A percentile compares a stretch with the other conserved stretches of the same genome.
These are phyloP conservation scores for Ardeotis arabs DNA, from an alignment of 2,113 vertebrate species.

Conservation along the genomic window DNA sequence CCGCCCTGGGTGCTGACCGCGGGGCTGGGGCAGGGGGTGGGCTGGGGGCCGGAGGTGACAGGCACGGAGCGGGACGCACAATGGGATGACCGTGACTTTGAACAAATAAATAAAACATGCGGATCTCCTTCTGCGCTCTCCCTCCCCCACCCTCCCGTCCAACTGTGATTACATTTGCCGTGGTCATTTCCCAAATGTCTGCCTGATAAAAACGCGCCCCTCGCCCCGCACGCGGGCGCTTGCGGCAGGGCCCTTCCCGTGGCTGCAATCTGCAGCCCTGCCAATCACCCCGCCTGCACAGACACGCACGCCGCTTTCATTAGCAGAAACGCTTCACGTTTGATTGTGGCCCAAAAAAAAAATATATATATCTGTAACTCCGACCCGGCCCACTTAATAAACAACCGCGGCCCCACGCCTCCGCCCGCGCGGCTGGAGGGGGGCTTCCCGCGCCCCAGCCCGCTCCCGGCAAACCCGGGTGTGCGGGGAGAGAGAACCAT, in stretches of 20 bases:
- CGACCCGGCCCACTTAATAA: slow-evolving; percentile 51
- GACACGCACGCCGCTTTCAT: slow-evolving; percentile 67
- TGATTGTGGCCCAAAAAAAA: slow-evolving; percentile 15
- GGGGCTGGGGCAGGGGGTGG: slow-evolving; percentile 63
- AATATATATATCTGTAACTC: neutral
- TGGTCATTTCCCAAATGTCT: slow-evolving; percentile 81
- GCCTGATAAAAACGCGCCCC: slow-evolving; percentile 57
- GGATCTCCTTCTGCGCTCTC: slow-evolving; percentile 49
- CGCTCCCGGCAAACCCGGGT: slow-evolving; percentile 35
- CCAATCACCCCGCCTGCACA: slow-evolving; percentile 62
- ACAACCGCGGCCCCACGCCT: slow-evolving; percentile 8
- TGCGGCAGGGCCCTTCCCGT: slow-evolving; percentile 69
- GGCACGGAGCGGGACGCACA: slow-evolving; percentile 71
- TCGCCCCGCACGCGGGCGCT: slow-evolving; percentile 55
- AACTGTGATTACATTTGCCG: slow-evolving; percentile 78
- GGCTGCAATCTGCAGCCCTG: slow-evolving; percentile 65
- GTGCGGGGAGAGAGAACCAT: slow-evolving; percentile 41
- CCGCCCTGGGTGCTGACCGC: slow-evolving; percentile 68
- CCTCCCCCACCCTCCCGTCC: slow-evolving; percentile 43
- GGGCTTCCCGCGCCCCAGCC: slow-evolving; percentile 58
- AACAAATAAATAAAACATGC: slow-evolving; percentile 85
- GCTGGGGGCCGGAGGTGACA: slow-evolving; percentile 68
- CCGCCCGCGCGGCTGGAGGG: neutral
- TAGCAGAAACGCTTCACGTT: slow-evolving; percentile 37
- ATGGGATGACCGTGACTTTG: slow-evolving; percentile 79